Base-by-base conservation (phyloP, 1,140 invertebrate species). In the Drosophila micromelanica region DNA sequence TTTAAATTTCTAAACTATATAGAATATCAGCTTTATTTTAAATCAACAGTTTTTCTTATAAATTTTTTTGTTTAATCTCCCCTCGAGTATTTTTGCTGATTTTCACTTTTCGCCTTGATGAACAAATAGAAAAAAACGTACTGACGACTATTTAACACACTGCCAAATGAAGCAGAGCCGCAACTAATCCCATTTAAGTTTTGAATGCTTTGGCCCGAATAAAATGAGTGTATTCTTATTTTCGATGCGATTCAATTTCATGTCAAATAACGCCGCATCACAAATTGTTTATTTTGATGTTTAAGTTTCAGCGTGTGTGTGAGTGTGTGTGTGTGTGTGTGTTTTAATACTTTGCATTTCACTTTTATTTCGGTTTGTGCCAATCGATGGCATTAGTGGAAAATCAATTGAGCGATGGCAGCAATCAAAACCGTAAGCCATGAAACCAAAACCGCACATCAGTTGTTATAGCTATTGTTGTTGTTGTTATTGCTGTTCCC, bases 321-420 rank as follows among this genome's bases (percentile, higher is more conserved):
- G 46, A n/a, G 46, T 17, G 64, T 13, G 51, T 40, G 32, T 40
- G 27, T 20, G 15, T 60, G 55, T 37, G 17, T 46, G 42, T 56
- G 40, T 71, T 62, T 72, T 68, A 82, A 87, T 78, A 78, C 78
- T 79, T 78, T 89, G 78, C 82, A 87, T 82, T 87, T 87, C 71
- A 73, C 72, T 87, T 82, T 87, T 87, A 76, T 87, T 87, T 78
- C 56, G 52, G 72, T 73, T 57, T 71, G 77, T 73, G 71, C 71
- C 78, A 85, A 85, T 80, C 77, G 73, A 89, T 73, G 75, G 82
- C 76, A 87, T 87, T 87, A 87, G 78, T 89, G 82, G 77, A 78
- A 87, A 87, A 87, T 87, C 84, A 89, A 87, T 87, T 87, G 82
- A 87, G 82, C 82, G 82, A 87, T 87, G 82, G 64, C 76, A 89